Percentiles rank a stretch among this genome's conserved stretches.
Evolutionary conservation across 2,113 vertebrate genomes (phyloP).

Genomic region (Chloropsis cyanopogon): DNA sequence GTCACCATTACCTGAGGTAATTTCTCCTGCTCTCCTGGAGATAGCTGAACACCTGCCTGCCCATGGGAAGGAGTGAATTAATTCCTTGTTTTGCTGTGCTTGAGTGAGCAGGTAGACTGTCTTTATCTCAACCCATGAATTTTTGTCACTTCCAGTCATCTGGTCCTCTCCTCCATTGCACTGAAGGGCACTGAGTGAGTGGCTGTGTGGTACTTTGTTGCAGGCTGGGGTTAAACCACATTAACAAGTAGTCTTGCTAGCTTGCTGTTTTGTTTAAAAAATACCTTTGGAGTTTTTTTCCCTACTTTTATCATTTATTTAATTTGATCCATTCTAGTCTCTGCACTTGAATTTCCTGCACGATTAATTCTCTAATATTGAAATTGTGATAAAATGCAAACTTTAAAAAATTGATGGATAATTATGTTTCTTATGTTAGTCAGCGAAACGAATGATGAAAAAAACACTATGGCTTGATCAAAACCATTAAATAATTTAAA

Average conservation of each 20-base stretch:
- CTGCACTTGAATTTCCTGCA: conserved; percentile 46
- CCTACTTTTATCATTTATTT: conserved; percentile 30
- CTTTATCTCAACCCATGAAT: background rate
- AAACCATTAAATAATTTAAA: conserved; percentile 68
- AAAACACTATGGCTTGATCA: conserved; percentile 31
- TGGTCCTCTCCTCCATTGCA: background rate
- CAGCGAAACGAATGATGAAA: conserved; percentile 43
- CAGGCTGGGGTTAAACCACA: background rate
- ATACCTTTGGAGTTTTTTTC: background rate
- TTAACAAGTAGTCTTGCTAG: background rate
- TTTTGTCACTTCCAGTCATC: background rate
- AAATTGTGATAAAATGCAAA: conserved; percentile 63
- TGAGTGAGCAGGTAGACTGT: background rate
- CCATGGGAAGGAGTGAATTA: background rate
- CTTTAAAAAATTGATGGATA: conserved; percentile 61
- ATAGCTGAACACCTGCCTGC: background rate
- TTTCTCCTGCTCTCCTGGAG: background rate
- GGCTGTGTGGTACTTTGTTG: background rate
- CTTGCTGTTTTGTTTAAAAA: conserved; percentile 32
- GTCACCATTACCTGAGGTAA: background rate
- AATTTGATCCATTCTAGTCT: conserved; percentile 57
- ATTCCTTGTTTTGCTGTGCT: background rate
- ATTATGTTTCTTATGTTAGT: conserved; percentile 58
- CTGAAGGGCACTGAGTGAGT: background rate
- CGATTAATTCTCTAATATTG: conserved; percentile 66